These are phyloP conservation scores for Osmerus eperlanus DNA, from an alignment of 2,113 vertebrate species.

Conservation along the genomic window DNA sequence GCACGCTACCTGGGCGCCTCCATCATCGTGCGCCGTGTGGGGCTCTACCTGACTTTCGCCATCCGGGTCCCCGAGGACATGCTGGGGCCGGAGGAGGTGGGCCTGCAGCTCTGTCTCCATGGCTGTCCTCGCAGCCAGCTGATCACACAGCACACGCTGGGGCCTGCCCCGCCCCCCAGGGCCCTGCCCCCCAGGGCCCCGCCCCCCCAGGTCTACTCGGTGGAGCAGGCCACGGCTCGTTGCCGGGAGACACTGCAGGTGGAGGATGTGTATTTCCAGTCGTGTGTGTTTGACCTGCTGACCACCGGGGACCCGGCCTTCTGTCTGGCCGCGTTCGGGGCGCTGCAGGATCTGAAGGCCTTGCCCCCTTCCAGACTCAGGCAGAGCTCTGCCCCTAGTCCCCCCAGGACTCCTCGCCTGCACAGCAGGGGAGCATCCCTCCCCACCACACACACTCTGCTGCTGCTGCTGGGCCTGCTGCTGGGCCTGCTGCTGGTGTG, in stretches of 20 bases:
- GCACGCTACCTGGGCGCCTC: constrained; percentile 77
- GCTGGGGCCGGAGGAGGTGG: constrained; percentile 64
- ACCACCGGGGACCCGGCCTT: constrained; percentile 80
- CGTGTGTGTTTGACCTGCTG: constrained; percentile 82
- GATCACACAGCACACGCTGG: constrained; percentile 78
- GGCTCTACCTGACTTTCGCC: constrained; percentile 81
- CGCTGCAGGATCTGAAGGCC: constrained; percentile 79
- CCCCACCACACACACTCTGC: constrained; percentile 15
- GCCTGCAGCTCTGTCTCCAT: constrained; percentile 79
- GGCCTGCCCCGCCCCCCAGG: constrained; percentile 54
- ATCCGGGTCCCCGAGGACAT: constrained; percentile 78
- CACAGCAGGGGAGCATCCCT: constrained; percentile 28
- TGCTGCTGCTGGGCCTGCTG: constrained; percentile 54
- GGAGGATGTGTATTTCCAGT: constrained; percentile 83
- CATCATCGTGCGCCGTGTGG: constrained; percentile 76
- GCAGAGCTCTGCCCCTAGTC: constrained; percentile 48
- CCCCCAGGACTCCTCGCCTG: constrained; percentile 61
- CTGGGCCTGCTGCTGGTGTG: constrained; percentile 58
- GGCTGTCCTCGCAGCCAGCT: constrained; percentile 79
- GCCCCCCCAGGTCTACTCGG: constrained; percentile 67
- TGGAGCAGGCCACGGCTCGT: constrained; percentile 74
- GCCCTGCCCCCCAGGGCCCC: constrained; percentile 39
- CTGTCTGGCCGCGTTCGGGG: constrained; percentile 78
- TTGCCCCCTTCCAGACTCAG: constrained; percentile 76
- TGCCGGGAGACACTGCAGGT: constrained; percentile 78